Base-by-base conservation (phyloP, 2,113 vertebrate genomes). In the Prochilodus magdalenae region DNA sequence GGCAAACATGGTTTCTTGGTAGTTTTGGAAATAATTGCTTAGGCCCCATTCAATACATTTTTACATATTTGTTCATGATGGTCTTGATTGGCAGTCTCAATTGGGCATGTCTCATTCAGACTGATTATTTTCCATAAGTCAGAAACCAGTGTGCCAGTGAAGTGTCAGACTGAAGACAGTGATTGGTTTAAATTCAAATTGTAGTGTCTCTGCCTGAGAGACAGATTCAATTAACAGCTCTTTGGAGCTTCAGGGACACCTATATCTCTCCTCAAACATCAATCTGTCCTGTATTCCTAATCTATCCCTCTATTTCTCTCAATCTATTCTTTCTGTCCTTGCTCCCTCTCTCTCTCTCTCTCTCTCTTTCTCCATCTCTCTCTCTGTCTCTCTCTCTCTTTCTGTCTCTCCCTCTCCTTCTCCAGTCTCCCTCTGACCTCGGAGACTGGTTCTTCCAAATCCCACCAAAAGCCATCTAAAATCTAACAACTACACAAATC, bases 201-300 rank as follows among this genome's bases (percentile, higher is more conserved):
- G 44, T 29, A n/a, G 1, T 29, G 47, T 66, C 71, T 73, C 51
- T 26, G 22, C 0, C 53, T 78, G 69, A 83, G 24, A 57, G 82
- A 73, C 59, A 20, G 49, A 53, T 67, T 66, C 76, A 59, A 79
- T 83, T 83, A 83, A 36, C 59, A 26, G 72, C 14, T 5, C 79
- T 57, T 29, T 67, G 72, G 49, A 59, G 20, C 49, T 59, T 59
- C 72, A 81, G 79, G 79, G 79, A 81, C 79, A 67, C 72, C 49
- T 27, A 15, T 30, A 47, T 57, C 62, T 66, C 51, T 5, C 51
- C n/a, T 18, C 30, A 24, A 24, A 47, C 72, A 81, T 74, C 63
- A 75, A 81, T 73, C 81, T 77, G 40, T 73, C 75, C 65, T 27
- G 51, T 59, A 62, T 47, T 66, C 47, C 69, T 36, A 57, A n/a